Evolutionary conservation across 2,888 invertebrate genomes (phyloP).

Genomic region (Caenorhabditis auriculariae): DNA sequence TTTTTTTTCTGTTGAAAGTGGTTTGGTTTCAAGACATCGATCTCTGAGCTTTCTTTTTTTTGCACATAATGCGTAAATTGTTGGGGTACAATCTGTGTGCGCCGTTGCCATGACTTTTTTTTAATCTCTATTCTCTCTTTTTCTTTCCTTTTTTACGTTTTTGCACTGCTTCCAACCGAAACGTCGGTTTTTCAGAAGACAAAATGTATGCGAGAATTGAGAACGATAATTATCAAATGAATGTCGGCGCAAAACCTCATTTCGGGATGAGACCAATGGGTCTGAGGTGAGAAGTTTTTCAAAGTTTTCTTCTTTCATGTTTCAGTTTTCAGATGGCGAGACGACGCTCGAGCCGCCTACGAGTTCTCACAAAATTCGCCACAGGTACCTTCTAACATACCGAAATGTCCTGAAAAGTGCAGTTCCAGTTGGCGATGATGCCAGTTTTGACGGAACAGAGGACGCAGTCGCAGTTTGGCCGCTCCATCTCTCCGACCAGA

Average conservation of each 20-base stretch:
- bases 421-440: slow-evolving; percentile 8
- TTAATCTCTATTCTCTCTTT: no score
- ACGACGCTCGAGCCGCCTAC: slow-evolving; percentile 18
- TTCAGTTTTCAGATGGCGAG: slow-evolving; percentile 10
- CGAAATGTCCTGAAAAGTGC: not conserved
- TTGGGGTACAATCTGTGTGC: no score
- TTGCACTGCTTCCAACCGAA: no score
- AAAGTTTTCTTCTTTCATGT: not conserved
- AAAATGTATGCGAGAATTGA: not conserved
- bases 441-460: slow-evolving; percentile 33
- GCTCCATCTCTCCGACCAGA: slow-evolving; percentile 11
- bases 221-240: not conserved
- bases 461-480: slow-evolving; percentile 13
- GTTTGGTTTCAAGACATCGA: no score
- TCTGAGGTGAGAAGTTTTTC: slow-evolving; percentile 4
- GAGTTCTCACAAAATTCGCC: not conserved
- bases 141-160: no score
- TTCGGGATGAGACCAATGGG: slow-evolving; percentile 4
- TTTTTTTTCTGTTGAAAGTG: no score
- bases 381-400: not conserved
- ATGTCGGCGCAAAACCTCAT: not conserved
- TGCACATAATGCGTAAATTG: no score
- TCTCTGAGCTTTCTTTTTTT: no score
- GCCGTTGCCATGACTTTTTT: no score
- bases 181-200: not conserved